Conservation (phyloP, 2,113 vertebrate species). For the Xiphias gladius region DNA sequence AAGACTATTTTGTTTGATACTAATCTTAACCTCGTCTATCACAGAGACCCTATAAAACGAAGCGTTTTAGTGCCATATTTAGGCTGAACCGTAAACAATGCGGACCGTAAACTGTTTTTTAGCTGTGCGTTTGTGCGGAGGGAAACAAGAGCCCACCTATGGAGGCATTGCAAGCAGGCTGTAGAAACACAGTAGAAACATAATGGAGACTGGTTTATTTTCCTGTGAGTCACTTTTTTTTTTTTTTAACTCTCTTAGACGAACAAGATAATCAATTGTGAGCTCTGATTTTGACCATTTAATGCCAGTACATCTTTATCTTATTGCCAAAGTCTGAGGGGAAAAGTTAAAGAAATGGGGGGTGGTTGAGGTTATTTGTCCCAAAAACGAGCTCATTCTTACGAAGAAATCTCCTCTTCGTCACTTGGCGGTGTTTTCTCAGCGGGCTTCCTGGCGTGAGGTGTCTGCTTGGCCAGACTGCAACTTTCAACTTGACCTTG, state of each 20-base stretch:
- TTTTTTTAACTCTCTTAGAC: not conserved
- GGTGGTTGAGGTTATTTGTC: not conserved
- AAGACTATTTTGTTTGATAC: constrained; percentile 4
- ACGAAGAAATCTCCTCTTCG: not conserved
- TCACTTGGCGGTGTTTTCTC: constrained; percentile 16
- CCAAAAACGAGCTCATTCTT: not conserved
- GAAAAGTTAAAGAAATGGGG: not conserved
- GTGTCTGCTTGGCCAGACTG: constrained; percentile 84
- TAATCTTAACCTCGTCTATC: not conserved
- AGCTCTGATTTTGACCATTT: not conserved
- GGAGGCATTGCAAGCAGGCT: constrained; percentile 6
- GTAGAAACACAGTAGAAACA: not conserved
- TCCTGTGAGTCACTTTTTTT: not conserved
- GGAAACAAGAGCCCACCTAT: not conserved
- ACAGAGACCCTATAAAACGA: not conserved
- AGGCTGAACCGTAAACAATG: not conserved
- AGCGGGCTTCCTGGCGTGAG: constrained; percentile 55
- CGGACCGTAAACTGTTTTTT: not conserved
- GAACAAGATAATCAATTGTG: not conserved
- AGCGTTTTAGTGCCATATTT: not conserved
- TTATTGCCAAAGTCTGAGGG: not conserved
- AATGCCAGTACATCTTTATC: not conserved
- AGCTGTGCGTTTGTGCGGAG: not conserved
- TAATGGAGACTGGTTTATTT: not conserved
- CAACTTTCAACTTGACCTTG: constrained; percentile 99